phyloP scores from a whole-genome alignment of 2,797 vertebrate species.

The Ctenochaetus hawaiiensis region DNA sequence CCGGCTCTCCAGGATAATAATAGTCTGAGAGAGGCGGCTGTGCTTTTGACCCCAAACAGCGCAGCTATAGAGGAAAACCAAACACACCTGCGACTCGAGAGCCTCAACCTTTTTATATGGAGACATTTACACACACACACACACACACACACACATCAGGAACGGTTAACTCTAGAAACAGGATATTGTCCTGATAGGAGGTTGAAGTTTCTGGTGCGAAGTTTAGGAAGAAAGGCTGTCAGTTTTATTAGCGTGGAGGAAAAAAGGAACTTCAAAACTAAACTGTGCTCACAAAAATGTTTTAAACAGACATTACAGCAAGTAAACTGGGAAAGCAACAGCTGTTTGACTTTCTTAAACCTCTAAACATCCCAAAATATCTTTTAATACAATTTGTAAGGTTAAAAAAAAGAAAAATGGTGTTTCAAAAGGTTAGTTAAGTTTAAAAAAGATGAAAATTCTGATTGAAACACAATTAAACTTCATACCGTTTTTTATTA shows the following conservation, averaged over 20 bases:
- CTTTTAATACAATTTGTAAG: no score
- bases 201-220: conserved; percentile 17
- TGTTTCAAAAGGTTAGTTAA: no score
- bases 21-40: conserved; percentile 54
- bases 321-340: neutral
- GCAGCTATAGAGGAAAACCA: conserved; percentile 70
- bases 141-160: conserved; percentile 40
- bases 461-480: no score
- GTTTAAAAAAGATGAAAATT: no score
- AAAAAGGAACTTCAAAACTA: neutral
- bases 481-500: neutral
- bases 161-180: conserved; percentile 27
- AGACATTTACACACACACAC: conserved; percentile 52
- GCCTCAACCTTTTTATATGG: conserved; percentile 35
- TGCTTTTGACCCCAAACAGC: conserved; percentile 72
- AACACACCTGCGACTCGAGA: conserved; percentile 78
- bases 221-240: conserved; percentile 5
- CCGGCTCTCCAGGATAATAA: conserved; percentile 71
- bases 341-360: no score
- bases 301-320: neutral
- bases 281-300: neutral
- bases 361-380: no score
- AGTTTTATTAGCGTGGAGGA: neutral
- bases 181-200: conserved; percentile 39
- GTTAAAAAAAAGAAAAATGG: no score